Evolutionary conservation across 2,888 invertebrate genomes (phyloP).

Genomic region (Oxyscelio sp.): DNA sequence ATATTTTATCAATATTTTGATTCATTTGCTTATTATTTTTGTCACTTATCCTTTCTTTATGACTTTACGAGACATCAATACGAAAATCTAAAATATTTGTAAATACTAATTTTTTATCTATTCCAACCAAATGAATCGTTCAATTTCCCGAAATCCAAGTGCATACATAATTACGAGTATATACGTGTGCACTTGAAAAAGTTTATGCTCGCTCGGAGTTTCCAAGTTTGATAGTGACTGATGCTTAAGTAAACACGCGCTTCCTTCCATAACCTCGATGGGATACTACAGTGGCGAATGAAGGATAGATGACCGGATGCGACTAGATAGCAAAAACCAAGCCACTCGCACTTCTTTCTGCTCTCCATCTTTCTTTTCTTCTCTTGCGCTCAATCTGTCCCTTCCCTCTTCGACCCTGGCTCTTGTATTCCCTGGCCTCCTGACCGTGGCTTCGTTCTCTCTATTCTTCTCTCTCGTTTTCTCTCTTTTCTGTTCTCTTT

Average conservation of each 20-base stretch:
- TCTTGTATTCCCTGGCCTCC: slow-evolving; percentile 57
- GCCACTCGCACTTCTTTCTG: slow-evolving; percentile 82
- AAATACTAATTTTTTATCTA: no score
- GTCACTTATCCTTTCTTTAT: no score
- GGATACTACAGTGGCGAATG: slow-evolving; percentile 74
- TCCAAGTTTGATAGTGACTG: slow-evolving; percentile 78
- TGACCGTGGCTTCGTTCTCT: slow-evolving; percentile 72
- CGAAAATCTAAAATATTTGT: no score
- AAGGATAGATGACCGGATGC: slow-evolving; percentile 87
- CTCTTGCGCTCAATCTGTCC: slow-evolving; percentile 77
- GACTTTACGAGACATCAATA: no score
- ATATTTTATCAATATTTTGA: no score
- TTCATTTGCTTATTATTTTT: no score
- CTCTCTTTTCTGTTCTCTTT: slow-evolving; percentile 52
- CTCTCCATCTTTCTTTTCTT: slow-evolving; percentile 70
- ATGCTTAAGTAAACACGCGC: slow-evolving; percentile 86
- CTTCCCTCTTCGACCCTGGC: slow-evolving; percentile 54
- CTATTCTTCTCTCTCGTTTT: no score
- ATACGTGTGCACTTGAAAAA: slow-evolving; percentile 64
- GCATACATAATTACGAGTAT: neutral
- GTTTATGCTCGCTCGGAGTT: slow-evolving; percentile 71
- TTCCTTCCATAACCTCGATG: slow-evolving; percentile 79
- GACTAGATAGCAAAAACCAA: slow-evolving; percentile 84
- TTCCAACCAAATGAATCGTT: slow-evolving; percentile 25
- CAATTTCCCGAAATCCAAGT: slow-evolving; percentile 23